Percentiles rank a stretch among this genome's conserved stretches.
Conservation (phyloP, 2,888 invertebrate genomes). For the Drosophila cyrtoloma region DNA sequence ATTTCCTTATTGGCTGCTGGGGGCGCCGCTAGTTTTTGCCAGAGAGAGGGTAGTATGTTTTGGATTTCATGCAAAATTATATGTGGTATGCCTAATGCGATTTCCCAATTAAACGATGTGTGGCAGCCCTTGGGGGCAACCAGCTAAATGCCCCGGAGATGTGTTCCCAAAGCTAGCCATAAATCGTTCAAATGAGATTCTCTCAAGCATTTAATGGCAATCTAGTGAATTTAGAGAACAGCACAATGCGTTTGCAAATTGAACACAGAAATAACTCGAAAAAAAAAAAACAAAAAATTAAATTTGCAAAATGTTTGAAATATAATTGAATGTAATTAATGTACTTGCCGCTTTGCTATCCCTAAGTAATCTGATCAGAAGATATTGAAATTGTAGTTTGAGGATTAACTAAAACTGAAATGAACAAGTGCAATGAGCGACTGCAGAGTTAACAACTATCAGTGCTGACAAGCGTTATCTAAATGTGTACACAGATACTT, state of each 20-base stretch:
- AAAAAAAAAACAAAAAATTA: slow-evolving; percentile 9
- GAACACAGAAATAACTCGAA: slow-evolving; percentile 7
- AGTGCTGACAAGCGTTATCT: slow-evolving; percentile 25
- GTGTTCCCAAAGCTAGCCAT: slow-evolving; percentile 44
- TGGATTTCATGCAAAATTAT: slow-evolving; percentile 51
- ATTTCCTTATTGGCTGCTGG: background rate
- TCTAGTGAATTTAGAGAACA: slow-evolving; percentile 69
- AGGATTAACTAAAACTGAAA: slow-evolving; percentile 31
- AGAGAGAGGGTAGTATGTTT: slow-evolving; percentile 51
- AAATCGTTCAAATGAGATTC: slow-evolving; percentile 36
- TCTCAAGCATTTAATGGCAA: slow-evolving; percentile 65
- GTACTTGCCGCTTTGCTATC: slow-evolving; percentile 20
- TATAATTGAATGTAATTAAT: slow-evolving; percentile 7
- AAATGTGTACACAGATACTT: slow-evolving; percentile 9
- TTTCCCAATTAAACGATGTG: slow-evolving; percentile 29
- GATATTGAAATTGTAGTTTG: slow-evolving; percentile 69
- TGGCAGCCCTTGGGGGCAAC: slow-evolving; percentile 35
- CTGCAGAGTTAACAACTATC: slow-evolving; percentile 22
- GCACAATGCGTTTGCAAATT: slow-evolving; percentile 58
- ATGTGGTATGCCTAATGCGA: slow-evolving; percentile 12
- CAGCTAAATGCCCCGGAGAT: slow-evolving; percentile 43
- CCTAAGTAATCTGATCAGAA: slow-evolving; percentile 29
- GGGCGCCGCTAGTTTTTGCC: slow-evolving; percentile 21
- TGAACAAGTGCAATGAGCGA: slow-evolving; percentile 30
- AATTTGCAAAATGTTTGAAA: background rate